Conservation (phyloP, 2,797 vertebrate genomes). For the Stomatorhinus walkeri region DNA sequence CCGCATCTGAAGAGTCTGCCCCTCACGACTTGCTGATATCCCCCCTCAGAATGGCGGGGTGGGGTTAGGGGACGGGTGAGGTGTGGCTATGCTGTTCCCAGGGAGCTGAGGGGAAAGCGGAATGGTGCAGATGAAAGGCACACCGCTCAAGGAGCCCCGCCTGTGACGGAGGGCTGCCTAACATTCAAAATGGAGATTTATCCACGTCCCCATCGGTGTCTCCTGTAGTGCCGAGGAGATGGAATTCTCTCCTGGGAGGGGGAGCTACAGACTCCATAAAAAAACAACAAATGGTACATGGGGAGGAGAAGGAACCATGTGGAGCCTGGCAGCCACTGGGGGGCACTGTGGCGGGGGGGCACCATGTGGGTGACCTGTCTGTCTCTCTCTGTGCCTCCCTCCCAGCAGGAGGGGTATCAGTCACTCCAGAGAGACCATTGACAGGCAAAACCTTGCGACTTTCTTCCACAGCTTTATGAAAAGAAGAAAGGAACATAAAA, state of each 20-base stretch:
- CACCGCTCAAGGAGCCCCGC: not conserved
- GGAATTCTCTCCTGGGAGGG: conserved; percentile 7
- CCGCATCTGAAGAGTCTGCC: not conserved
- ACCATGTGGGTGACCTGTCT: not conserved
- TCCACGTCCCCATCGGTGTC: not conserved
- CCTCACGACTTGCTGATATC: not conserved
- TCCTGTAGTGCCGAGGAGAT: not conserved
- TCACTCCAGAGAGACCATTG: conserved; percentile 39
- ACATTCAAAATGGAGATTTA: conserved; percentile 10
- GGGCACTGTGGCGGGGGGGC: not conserved
- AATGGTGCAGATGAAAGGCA: not conserved
- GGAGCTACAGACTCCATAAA: not conserved
- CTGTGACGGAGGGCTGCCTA: not conserved
- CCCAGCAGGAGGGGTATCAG: conserved; percentile 27
- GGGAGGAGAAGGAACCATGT: not conserved
- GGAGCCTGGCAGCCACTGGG: not conserved
- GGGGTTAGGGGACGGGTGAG: not conserved
- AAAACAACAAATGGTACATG: not conserved
- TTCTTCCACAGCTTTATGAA: conserved; percentile 18
- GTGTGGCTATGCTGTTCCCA: not conserved
- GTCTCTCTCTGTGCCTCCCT: not conserved
- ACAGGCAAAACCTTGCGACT: conserved; percentile 27
- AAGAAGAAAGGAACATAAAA: conserved; percentile 20
- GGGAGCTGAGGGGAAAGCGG: not conserved
- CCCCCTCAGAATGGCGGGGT: not conserved